phyloP scores from a whole-genome alignment of 2,888 invertebrate species.

The Morinoia aosen region DNA sequence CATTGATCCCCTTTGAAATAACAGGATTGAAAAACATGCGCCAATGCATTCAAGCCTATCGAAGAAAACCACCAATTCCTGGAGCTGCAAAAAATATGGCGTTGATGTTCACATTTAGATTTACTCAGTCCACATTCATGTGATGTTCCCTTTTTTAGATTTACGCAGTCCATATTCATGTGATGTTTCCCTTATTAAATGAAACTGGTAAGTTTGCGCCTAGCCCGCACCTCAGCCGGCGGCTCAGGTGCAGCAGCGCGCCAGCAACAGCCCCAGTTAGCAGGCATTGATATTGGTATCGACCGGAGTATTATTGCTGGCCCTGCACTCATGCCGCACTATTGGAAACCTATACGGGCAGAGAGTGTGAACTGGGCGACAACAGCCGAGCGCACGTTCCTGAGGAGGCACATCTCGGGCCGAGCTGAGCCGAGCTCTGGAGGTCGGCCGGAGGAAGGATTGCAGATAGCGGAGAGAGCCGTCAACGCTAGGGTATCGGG shows the following conservation, averaged over 20 bases:
- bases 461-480: neutral
- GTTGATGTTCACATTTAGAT: neutral
- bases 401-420: neutral
- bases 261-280: slow-evolving; percentile 14
- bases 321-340: neutral
- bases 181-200: too few relatives aligned
- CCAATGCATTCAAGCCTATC: too few relatives aligned
- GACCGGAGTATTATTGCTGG: slow-evolving; percentile 26
- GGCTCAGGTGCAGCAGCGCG: neutral
- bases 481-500: neutral
- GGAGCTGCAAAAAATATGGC: too few relatives aligned
- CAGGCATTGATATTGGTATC: slow-evolving; percentile 41
- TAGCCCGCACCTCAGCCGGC: too few relatives aligned
- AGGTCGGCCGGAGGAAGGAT: neutral
- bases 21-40: too few relatives aligned
- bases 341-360: slow-evolving; percentile 42
- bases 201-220: too few relatives aligned
- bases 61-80: too few relatives aligned
- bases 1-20: too few relatives aligned
- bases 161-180: too few relatives aligned
- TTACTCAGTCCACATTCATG: neutral
- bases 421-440: neutral
- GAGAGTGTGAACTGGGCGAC: slow-evolving; percentile 41
- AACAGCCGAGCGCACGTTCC: neutral
- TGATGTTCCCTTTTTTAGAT: neutral